Conservation (phyloP, 2,797 vertebrate species). For the Emydoidea blandingii region DNA sequence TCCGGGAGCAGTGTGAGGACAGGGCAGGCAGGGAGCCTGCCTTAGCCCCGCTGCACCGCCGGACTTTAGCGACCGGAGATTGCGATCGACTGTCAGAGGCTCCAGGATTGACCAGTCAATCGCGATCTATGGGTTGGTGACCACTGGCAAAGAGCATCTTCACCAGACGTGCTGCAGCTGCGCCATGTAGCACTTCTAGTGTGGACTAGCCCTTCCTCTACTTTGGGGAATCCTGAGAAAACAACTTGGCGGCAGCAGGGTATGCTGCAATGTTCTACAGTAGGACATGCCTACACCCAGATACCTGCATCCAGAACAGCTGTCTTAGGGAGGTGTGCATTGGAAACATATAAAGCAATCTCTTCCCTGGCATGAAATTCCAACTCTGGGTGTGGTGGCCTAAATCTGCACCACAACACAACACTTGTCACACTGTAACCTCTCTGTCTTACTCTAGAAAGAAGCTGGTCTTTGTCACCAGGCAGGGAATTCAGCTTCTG, state of each 20-base stretch:
- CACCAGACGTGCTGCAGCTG: too few relatives aligned
- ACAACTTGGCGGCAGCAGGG: neutral
- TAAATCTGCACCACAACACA: neutral
- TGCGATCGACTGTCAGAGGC: too few relatives aligned
- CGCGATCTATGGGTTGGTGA: too few relatives aligned
- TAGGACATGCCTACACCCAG: constrained; percentile 51
- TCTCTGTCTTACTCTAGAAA: neutral
- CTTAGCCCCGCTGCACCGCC: too few relatives aligned
- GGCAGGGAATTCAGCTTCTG: neutral
- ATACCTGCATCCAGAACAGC: constrained; percentile 45
- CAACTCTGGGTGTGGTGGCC: constrained; percentile 28
- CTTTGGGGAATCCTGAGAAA: neutral
- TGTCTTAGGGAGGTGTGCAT: constrained; percentile 65
- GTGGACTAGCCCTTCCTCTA: neutral
- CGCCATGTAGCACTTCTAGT: too few relatives aligned
- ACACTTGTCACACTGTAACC: neutral
- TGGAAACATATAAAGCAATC: constrained; percentile 42
- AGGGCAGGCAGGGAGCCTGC: too few relatives aligned
- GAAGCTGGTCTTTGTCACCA: neutral
- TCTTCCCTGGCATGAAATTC: constrained; percentile 46
- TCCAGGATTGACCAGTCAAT: too few relatives aligned
- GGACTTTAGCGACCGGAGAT: too few relatives aligned
- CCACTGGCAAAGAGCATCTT: too few relatives aligned
- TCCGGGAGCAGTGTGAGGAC: too few relatives aligned
- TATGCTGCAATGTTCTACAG: constrained; percentile 33